Evolutionary conservation across 2,888 invertebrate genomes (phyloP), one percentile per base, ranked within the genome.

Genomic region (Mycalesis mineus): DNA sequence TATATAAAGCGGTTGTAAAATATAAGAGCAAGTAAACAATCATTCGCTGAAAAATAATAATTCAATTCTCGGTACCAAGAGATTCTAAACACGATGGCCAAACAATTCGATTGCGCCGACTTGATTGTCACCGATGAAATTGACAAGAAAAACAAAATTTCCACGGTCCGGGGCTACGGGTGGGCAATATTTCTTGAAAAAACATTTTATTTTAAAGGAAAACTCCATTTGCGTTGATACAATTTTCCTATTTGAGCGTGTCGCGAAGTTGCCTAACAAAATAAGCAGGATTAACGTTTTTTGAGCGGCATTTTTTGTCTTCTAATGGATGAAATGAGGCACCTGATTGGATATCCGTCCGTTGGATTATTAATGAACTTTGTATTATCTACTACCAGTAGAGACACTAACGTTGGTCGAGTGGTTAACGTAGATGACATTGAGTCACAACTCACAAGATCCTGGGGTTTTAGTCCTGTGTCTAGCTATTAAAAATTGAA

Each of bases 81-180:
- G 41, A 62, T 62, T 62, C 61, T 15, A 22, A 50, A 49, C 61
- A 59, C 61, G 61, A 53, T 50, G 56, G 39, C 53, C 59, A 62
- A 59, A 62, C 52, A 59, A 62, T 59, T 59, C 45, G 56, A 60
- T 57, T 56, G 55, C 39, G 54, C 54, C 55, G 52, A 62, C 60
- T 59, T 54, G 61, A 62, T 62, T 62, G 59, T 59, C 47, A 45
- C 53, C 59, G 50, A 59, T 59, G 56, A 59, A 59, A 57, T 57
- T 57, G 53, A 58, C 54, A 51, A 57, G 60, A 61, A 56, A 59
- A 56, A 60, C 60, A 57, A 53, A 57, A 64, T 58, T 55, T 45
- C 22, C 45, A 55, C 37, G 47, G 14, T 39, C 11, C 47, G 47
- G 33, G 31, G 15, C 36, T 48, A 62, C 42, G 48, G 31, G 31